Base-by-base conservation (phyloP, 2,888 invertebrate species). In the Ommatoiulus sabulosus region DNA sequence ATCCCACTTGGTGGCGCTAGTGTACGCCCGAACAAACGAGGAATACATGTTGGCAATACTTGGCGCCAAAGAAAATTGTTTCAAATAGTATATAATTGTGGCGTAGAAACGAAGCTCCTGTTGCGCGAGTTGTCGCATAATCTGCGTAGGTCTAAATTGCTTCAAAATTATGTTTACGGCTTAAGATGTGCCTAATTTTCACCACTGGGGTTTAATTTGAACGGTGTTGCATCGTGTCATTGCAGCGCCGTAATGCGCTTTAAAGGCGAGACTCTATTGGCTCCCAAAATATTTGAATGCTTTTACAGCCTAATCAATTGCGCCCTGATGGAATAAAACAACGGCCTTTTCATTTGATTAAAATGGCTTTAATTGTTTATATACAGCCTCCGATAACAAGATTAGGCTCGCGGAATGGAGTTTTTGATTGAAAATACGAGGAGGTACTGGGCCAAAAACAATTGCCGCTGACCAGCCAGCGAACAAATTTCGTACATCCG, bases 101-200 rank as follows among this genome's bases (percentile, higher is more conserved):
- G 35, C 7, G 35, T 80, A 80, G 35, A 80, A 24, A 80, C 80
- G 35, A 80, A 80, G 80, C 80, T 80, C 80, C 35, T 80, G 80
- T 80, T 80, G 80, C 12, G 80, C 80, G 80, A 80, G 80, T 80
- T 80, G 80, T 80, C 80, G 80, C 80, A 80, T 80, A 80, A 80
- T 80, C 80, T 80, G 80, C 35, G 80, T 35, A 80, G 24, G 80
- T 80, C 80, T 80, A 80, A 80, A 80, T 80, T 80, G 80, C 80
- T 80, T 15, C 80, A 80, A 80, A 80, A 80, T 80, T 80, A 80
- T 80, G 80, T 80, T 80, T 80, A 80, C 80, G 80, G 80, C 80
- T 80, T 80, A 80, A 80, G 80, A 80, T 80, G 80, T 80, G 80
- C 80, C 80, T 80, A 80, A 80, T 80, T 80, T 80, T 80, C 80